These are phyloP conservation scores for Nyctibius grandis DNA, from an alignment of 2,797 vertebrate species.

Conservation along the genomic window DNA sequence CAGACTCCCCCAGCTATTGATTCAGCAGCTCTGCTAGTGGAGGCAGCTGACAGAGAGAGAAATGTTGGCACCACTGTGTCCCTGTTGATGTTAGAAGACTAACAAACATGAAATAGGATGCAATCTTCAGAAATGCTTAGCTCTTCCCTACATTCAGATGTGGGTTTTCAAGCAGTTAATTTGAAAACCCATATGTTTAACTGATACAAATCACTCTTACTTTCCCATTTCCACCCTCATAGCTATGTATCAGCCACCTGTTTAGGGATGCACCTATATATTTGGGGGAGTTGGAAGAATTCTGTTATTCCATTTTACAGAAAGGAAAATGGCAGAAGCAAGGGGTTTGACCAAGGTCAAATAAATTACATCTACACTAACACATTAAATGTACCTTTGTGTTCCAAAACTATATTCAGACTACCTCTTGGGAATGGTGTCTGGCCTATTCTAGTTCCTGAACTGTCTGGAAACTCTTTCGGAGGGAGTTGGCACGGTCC, in stretches of 20 bases:
- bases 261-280: neutral
- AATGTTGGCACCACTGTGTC: neutral
- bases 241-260: neutral
- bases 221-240: neutral
- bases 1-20: neutral
- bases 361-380: neutral
- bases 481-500: neutral
- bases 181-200: conserved; percentile 12
- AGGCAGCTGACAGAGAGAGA: neutral
- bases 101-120: neutral
- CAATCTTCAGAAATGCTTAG: neutral
- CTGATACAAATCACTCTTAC: neutral
- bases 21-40: neutral
- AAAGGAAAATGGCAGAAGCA: neutral
- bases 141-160: neutral
- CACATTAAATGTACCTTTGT: neutral
- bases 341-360: neutral
- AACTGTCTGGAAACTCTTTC: neutral
- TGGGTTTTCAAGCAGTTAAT: neutral
- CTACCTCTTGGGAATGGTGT: neutral
- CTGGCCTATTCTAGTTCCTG: neutral
- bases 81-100: neutral
- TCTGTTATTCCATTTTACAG: neutral
- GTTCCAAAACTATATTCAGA: neutral
- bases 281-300: neutral